Evolutionary conservation across 2,888 invertebrate genomes (phyloP).

Genomic region (Ormyrus nitidulus): DNA sequence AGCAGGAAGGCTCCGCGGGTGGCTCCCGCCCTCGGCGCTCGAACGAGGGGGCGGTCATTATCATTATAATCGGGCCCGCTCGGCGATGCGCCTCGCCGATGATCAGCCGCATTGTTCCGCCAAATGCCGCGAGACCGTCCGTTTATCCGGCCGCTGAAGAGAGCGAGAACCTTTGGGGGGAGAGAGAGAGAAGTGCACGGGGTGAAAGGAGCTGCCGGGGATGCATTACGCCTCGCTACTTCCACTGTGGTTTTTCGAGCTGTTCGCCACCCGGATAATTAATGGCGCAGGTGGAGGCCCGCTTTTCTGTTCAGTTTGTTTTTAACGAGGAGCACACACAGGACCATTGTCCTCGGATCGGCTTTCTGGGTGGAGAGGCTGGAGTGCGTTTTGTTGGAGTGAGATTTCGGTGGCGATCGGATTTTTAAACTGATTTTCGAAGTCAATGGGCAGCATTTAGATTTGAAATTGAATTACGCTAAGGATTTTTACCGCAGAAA

Average conservation of each 20-base stretch:
- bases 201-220: background rate
- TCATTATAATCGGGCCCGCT: conserved; percentile 72
- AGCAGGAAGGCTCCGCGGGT: background rate
- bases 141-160: no score
- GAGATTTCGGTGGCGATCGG: no score
- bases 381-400: no score
- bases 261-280: conserved; percentile 31
- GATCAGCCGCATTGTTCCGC: conserved; percentile 73
- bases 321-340: background rate
- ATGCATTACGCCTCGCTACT: conserved; percentile 51
- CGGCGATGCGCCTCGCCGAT: conserved; percentile 67
- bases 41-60: conserved; percentile 64
- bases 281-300: conserved; percentile 36
- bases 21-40: conserved; percentile 58
- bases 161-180: background rate
- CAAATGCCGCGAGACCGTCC: conserved; percentile 68
- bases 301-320: background rate
- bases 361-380: background rate
- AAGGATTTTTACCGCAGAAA: no score
- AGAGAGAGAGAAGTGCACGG: background rate
- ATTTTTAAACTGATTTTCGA: no score
- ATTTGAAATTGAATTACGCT: no score
- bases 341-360: background rate
- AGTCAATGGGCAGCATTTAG: no score
- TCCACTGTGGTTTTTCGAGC: conserved; percentile 8